phyloP scores from a whole-genome alignment of 2,888 invertebrate species.

The Labia minor region DNA sequence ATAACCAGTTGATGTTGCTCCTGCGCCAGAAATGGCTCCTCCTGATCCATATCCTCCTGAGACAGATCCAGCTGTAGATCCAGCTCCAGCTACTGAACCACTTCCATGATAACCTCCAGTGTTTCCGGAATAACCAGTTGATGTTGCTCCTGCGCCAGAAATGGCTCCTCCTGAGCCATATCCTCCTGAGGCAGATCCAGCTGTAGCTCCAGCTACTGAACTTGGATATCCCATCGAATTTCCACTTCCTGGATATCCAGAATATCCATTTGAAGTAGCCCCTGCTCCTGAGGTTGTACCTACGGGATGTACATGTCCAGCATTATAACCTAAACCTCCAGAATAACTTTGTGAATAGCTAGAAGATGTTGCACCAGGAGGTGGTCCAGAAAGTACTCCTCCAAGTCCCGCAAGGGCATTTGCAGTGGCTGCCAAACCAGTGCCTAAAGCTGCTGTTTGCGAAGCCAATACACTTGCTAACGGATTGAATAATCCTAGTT shows the following conservation, averaged over 20 bases:
- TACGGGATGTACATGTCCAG: neutral
- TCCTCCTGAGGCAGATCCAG: neutral
- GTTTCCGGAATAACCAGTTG: neutral
- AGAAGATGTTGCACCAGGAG: neutral
- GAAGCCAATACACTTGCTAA: neutral
- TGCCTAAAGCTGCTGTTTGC: neutral
- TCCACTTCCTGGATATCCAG: neutral
- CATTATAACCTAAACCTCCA: neutral
- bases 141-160: neutral
- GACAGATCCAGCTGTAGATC: neutral
- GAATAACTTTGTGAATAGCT: neutral
- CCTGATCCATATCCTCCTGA: neutral
- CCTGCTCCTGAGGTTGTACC: neutral
- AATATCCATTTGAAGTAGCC: neutral
- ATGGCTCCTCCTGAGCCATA: neutral
- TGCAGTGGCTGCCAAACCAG: neutral
- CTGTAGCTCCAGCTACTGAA: neutral
- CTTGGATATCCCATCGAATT: too few species aligned
- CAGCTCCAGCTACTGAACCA: neutral
- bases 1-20: neutral
- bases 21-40: neutral
- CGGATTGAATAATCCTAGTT: neutral
- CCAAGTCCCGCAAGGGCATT: neutral
- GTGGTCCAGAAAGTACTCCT: neutral
- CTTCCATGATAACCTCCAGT: neutral